Base-by-base conservation (phyloP, 2,888 invertebrate genomes). In the Cybosia mesomella region DNA sequence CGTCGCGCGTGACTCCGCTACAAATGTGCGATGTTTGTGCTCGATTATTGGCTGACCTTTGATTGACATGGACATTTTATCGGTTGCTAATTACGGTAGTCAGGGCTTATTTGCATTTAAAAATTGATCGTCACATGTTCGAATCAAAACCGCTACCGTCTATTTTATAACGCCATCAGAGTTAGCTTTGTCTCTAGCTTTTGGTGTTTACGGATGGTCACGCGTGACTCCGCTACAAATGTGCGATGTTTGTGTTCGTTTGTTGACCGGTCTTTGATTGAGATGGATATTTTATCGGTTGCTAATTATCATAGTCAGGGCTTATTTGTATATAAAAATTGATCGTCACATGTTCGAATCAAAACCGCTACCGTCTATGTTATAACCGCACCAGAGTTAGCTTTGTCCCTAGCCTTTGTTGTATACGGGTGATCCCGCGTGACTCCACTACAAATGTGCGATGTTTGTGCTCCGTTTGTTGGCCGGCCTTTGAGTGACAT, bases 371-470 rank as follows among this genome's bases (percentile, higher is more conserved):
- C 61, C 36, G 59, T 54, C 49, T n/a, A n/a, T 70, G 32, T 36
- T 58, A 66, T 66, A 34, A 2, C 58, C 66, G n/a, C 53, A 58
- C 13, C 32, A 67, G 68, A 71, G 73, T 71, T 67, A 67, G 72
- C 79, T 76, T 80, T 76, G 80, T 81, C 79, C 70, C 67, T 67
- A 55, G 86, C 88, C 88, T 90, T 91, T 91, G 91, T 90, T 85
- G 91, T 90, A 87, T 88, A 89, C 88, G 87, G 90, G 89, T 91
- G 91, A 89, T 86, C 87, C 91, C 87, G 84, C 93, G 93, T 93
- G 93, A 89, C 90, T 85, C 73, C 84, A 76, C 78, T 91, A 88
- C 90, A 86, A 91, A 92, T 88, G 87, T 80, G 77, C 84, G 81
- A 80, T 87, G 86, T 86, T 89, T 88, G 86, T 83, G 82, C 81